phyloP scores from a whole-genome alignment of 2,113 vertebrate species.

The Eulacestoma nigropectus region DNA sequence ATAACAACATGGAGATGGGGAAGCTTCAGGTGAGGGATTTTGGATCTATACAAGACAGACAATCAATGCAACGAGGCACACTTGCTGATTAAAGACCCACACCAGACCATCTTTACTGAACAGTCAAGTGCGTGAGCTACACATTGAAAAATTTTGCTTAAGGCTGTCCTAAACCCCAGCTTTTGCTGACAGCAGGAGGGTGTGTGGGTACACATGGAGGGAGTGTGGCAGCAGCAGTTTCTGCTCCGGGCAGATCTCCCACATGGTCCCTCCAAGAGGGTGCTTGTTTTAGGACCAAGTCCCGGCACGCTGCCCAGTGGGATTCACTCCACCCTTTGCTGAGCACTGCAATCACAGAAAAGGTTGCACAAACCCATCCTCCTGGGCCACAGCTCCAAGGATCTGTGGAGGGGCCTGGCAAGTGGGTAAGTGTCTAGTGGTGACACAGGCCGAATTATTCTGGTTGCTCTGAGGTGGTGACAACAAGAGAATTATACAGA shows the following conservation, averaged over 20 bases:
- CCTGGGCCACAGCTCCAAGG: neutral
- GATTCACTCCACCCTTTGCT: neutral
- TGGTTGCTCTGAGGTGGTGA: neutral
- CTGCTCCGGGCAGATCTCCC: neutral
- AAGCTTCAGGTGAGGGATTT: neutral
- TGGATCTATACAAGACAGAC: neutral
- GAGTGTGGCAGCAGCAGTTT: neutral
- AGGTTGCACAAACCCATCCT: neutral
- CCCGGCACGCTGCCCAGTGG: accelerated
- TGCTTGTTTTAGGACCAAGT: neutral
- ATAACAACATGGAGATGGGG: neutral
- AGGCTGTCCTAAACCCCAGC: neutral
- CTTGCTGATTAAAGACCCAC: neutral
- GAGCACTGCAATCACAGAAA: neutral
- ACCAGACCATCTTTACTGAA: neutral
- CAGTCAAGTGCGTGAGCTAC: neutral
- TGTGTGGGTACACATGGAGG: neutral
- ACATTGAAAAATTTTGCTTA: neutral
- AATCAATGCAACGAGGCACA: neutral
- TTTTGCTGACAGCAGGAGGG: neutral
- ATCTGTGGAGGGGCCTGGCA: neutral
- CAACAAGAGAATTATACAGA: neutral
- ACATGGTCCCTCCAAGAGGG: neutral
- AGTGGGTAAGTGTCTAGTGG: too few relatives aligned
- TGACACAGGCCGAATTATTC: neutral